These are phyloP conservation scores for Prionace glauca DNA, from an alignment of 2,797 vertebrate genomes.

Conservation along the genomic window DNA sequence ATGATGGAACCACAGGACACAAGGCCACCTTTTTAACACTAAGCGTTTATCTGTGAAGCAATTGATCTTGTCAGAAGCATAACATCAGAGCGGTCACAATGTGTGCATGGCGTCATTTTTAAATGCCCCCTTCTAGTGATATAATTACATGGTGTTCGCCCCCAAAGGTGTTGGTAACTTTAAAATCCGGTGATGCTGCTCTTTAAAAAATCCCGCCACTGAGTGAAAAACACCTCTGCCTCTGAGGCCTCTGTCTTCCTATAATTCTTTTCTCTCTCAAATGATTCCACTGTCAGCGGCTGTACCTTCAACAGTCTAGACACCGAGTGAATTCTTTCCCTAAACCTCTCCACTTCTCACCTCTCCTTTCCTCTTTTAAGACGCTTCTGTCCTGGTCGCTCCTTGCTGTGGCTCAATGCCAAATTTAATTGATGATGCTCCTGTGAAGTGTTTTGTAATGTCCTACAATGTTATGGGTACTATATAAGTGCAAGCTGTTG, in stretches of 20 bases:
- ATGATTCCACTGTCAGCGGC: background rate
- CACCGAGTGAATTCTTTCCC: background rate
- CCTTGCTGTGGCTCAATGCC: background rate
- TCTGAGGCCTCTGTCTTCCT: background rate
- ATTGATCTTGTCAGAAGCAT: background rate
- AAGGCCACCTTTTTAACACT: background rate
- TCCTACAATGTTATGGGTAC: background rate
- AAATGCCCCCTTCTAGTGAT: background rate
- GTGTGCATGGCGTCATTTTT: background rate
- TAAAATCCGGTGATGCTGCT: background rate
- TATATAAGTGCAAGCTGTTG: background rate
- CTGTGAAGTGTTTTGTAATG: background rate
- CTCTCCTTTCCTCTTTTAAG: background rate
- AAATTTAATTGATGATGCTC: background rate
- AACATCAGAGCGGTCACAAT: background rate
- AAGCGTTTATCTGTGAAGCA: background rate
- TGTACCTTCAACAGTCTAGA: background rate
- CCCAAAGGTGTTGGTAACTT: background rate
- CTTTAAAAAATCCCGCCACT: background rate
- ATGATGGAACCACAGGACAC: background rate
- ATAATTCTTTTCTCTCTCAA: background rate
- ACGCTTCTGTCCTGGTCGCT: background rate
- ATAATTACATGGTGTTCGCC: background rate
- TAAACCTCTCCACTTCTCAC: background rate
- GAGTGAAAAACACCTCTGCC: background rate